Base-by-base conservation (phyloP, 2,888 invertebrate genomes). In the Diloba caeruleocephala region DNA sequence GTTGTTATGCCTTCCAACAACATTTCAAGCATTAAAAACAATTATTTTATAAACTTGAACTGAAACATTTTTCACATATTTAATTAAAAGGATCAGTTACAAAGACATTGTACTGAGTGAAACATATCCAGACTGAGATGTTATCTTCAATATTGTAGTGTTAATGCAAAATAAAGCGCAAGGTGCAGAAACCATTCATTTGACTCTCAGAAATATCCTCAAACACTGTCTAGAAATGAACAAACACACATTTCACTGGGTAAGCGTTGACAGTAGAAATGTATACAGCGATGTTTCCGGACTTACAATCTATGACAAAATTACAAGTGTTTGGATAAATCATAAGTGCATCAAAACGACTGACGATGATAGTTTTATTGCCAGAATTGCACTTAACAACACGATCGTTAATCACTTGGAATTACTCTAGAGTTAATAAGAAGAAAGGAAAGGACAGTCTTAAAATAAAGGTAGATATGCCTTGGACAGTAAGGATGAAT, bases 341-440 rank as follows among this genome's bases (percentile, higher is more conserved):
- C 75, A 71, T 51, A 25, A 14, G 12, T 14, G 53, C 56, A 57
- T 70, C 66, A 62, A 51, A 62, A 69, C 45, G 62, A 34, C 34
- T 41, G 36, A 38, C 29, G 57, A 65, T 66, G 72, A 77, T 62
- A 51, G 73, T 65, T 77, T 69, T 71, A 77, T 67, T 46, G 59
- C 42, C 31, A 28, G 52, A 56, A 52, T 62, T 57, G 66, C 56
- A 62, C 50, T 50, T 54, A 38, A 56, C 49, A 57, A 63, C 53
- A 52, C 8, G 49, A 23, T 32, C 55, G 55, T 69, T 52, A 54
- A 56, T 71, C 66, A 63, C 46, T 56, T 13, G 37, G 53, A 49
- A 67, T 70, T 54, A 56, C 60, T 31, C 13, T 32, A 45, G 31
- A 46, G 32, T 51, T 61, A 70, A 51, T 39, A 64, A 55, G 51